Conservation (phyloP, 1,140 invertebrate genomes). For the Lutraria rhynchaena region DNA sequence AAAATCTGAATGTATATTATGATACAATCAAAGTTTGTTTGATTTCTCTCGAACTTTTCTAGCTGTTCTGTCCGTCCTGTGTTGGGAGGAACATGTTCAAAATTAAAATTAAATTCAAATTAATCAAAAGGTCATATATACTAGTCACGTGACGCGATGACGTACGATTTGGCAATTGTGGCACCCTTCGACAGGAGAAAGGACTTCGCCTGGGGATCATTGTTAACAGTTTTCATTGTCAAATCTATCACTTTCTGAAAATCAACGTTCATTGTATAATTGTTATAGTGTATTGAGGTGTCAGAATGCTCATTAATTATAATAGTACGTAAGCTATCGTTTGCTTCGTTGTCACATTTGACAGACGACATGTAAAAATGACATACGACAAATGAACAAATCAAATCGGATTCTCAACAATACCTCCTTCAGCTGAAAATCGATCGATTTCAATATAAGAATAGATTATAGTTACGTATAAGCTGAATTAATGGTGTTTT, state of each 20-base stretch:
- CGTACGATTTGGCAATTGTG: neutral
- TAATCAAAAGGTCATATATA: constrained; percentile 29
- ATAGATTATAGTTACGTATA: too few relatives aligned
- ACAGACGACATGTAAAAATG: constrained; percentile 22
- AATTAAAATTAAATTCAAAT: constrained; percentile 21
- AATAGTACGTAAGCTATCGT: neutral
- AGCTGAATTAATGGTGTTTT: too few relatives aligned
- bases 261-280: neutral
- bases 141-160: neutral
- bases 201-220: too few relatives aligned
- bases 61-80: too few relatives aligned
- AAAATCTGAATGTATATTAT: too few relatives aligned
- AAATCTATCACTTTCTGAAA: constrained; percentile 35
- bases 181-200: too few relatives aligned
- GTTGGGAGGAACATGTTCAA: neutral
- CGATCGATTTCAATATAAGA: too few relatives aligned
- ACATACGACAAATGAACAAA: constrained; percentile 15
- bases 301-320: constrained; percentile 6
- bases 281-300: neutral
- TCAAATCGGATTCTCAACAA: too few relatives aligned
- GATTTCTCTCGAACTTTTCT: too few relatives aligned
- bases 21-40: too few relatives aligned
- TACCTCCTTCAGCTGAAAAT: too few relatives aligned
- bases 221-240: neutral
- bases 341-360: neutral